These are phyloP conservation scores for Danio tinwini DNA, from an alignment of 2,797 vertebrate species.

Conservation along the genomic window DNA sequence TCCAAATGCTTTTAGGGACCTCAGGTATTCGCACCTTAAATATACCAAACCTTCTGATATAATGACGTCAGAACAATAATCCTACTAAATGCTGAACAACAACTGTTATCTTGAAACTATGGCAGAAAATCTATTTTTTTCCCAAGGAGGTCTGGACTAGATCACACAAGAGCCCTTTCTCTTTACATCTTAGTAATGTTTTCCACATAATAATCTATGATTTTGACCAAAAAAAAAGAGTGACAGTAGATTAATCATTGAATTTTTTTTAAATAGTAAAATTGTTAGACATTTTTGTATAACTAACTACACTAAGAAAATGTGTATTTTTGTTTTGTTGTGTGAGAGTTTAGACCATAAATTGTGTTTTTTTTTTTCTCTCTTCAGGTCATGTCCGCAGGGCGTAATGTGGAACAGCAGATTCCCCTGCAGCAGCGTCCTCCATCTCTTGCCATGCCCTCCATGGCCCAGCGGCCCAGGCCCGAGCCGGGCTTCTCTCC, in stretches of 20 bases:
- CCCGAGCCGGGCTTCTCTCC: constrained; percentile 80
- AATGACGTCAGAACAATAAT: neutral
- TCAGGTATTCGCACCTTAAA: neutral
- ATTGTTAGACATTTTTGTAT: neutral
- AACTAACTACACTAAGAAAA: no score
- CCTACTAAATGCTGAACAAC: neutral
- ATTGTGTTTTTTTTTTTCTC: neutral
- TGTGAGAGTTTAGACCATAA: constrained; percentile 1
- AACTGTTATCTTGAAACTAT: constrained; percentile 18
- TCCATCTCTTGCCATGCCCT: constrained; percentile 76
- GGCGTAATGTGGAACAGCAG: constrained; percentile 87
- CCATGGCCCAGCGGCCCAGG: constrained; percentile 74
- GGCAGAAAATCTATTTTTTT: neutral
- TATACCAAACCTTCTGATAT: neutral
- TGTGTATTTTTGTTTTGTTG: neutral
- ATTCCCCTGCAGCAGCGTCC: constrained; percentile 85
- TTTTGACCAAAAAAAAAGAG: constrained; percentile 10
- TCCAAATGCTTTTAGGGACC: neutral
- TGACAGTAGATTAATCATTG: neutral
- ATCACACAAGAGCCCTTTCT: constrained; percentile 25
- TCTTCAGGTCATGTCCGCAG: constrained; percentile 88
- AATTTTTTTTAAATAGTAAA: neutral
- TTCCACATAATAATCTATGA: constrained; percentile 9
- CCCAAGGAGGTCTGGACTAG: constrained; percentile 23
- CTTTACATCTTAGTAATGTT: constrained; percentile 2